These are phyloP conservation scores for Rhagium mordax DNA, from an alignment of 2,888 invertebrate species.

Conservation along the genomic window DNA sequence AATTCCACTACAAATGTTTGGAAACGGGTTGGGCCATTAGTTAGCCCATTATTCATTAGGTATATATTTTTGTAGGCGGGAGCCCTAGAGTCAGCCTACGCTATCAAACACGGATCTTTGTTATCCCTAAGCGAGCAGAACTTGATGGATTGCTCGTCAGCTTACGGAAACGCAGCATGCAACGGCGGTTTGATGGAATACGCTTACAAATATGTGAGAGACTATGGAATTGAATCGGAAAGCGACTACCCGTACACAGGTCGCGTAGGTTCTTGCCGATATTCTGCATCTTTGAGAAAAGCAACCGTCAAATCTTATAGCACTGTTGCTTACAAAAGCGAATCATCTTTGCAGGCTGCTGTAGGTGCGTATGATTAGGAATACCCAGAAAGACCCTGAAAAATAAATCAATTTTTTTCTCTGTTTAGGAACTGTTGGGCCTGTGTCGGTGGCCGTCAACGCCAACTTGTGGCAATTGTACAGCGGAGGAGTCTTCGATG, in stretches of 20 bases:
- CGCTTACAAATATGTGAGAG: constrained; percentile 85
- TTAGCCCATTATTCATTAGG: too few species aligned
- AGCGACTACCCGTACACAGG: constrained; percentile 81
- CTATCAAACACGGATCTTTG: not conserved
- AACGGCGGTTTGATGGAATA: constrained; percentile 84
- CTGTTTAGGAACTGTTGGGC: constrained; percentile 83
- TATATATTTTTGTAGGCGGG: not conserved
- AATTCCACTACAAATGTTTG: too few species aligned
- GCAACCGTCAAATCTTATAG: not conserved
- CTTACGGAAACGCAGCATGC: constrained; percentile 88
- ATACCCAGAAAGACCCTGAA: not conserved
- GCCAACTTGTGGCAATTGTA: constrained; percentile 87
- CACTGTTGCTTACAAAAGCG: not conserved
- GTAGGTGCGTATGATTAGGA: not conserved
- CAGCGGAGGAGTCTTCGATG: constrained; percentile 84
- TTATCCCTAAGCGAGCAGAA: constrained; percentile 74
- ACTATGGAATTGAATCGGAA: constrained; percentile 89
- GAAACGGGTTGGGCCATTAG: too few species aligned
- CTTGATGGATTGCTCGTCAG: constrained; percentile 80
- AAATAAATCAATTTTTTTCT: not conserved
- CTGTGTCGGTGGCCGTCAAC: constrained; percentile 89
- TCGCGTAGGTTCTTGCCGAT: constrained; percentile 32
- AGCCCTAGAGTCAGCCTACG: constrained; percentile 10
- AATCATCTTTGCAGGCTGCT: not conserved
- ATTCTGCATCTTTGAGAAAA: not conserved